Evolutionary conservation across 2,888 invertebrate genomes (phyloP), one percentile per base, ranked within the genome.

Genomic region (Ligdia adustata): DNA sequence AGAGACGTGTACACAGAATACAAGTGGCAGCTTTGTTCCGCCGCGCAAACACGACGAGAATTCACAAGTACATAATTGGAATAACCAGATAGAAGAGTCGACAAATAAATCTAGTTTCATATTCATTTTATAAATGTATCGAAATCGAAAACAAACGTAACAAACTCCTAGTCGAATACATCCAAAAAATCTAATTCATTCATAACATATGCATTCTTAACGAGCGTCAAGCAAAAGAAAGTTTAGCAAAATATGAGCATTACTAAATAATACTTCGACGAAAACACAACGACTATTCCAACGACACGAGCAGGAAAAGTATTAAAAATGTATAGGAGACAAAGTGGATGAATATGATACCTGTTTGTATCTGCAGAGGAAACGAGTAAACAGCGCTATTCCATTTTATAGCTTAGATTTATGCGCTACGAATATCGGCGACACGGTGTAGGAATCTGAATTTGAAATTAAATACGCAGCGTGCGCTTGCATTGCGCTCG

Each of bases 331-430:
- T 33, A 37, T 46, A 52, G 37, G 45, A 57, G 48, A 39, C 46
- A 58, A 44, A 60, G 44, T 57, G 54, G 53, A 60, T 62, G 57
- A 58, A 65, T 64, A 66, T 54, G 59, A 64, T 62, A 66, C 57
- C 52, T 46, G 44, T 60, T 52, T 40, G 35, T 52, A 47, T 48
- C 42, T 18, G 24, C 34, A 38, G 49, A 57, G 45, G 49, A 53
- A 53, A 62, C 54, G 41, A 60, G 62, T 64, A 69, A 69, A 68
- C 64, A 66, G 55, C 40, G 38, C 55, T 39, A 59, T 64, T 60
- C 38, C 42, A 38, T 53, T 65, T 57, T 56, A 58, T 59, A 47
- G 33, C 42, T 46, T 38, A 47, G 47, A 59, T 58, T 59, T 56
- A 60, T 62, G 35, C 34, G 52, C 47, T 57, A 62, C 42, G 58